Base-by-base conservation (phyloP, 2,797 vertebrate genomes). In the Otus scops region DNA sequence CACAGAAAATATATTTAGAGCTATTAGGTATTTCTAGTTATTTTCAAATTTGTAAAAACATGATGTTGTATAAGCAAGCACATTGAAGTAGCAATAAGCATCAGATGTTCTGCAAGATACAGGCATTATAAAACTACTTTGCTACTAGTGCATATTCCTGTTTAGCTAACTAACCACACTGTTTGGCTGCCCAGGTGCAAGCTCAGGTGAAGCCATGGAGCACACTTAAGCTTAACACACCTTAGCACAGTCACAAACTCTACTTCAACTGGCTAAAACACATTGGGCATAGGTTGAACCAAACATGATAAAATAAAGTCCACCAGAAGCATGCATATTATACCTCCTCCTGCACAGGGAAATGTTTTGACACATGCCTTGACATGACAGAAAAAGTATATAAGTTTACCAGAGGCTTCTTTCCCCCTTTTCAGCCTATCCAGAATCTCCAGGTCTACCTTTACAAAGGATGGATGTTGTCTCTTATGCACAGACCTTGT, bases 361-460 rank as follows among this genome's bases (percentile, higher is more conserved):
- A 45, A 70, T 41, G 22, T 16, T 77, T 77, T 47, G 38, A 39
- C 26, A 45, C 11, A 0, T 4, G 7, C 21, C 39, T 53, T 26
- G 16, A 38, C 24, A 6, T 0, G 3, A 36, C n/a, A 70, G 85
- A 64, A 73, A 50, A 28, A 0, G 1, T 9, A 13, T 3, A 2
- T 2, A 19, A 60, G 4, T 36, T 85, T 45, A 38, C 34, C 47
- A 65, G 9, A 53, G 12, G 13, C 14, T 21, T 13, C 6, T 48
- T 74, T 51, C 50, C 22, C 19, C 23, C 56, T 47, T n/a, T 77
- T 50, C 56, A 94, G 45, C 3, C 60, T 56, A 39, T 20, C 13
- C 34, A 53, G 20, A 53, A 20, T 23, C 21, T 57, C 36, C 22
- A 68, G 14, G 8, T 56, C 61, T 75, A 2, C 23, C 32, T 60